phyloP scores from a whole-genome alignment of 2,113 vertebrate genomes.

The Erinaceus europaeus region DNA sequence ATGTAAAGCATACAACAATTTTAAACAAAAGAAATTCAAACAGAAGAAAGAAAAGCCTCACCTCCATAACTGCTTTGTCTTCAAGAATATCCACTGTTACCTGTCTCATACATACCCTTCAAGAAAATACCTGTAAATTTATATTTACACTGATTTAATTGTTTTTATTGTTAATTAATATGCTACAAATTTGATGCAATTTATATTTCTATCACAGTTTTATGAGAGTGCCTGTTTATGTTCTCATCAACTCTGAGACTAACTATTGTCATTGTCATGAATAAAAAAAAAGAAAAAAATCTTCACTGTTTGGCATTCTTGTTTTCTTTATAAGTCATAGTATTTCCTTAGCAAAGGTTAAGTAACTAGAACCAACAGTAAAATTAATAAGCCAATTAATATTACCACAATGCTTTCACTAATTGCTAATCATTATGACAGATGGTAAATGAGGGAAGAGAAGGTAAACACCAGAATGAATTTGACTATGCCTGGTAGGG shows the following conservation, averaged over 20 bases:
- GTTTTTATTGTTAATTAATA: neutral
- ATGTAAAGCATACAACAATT: too few species aligned
- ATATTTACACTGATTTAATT: neutral
- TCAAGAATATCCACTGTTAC: neutral
- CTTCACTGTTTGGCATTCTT: neutral
- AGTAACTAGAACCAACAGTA: neutral
- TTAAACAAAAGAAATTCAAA: neutral
- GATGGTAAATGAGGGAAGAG: neutral
- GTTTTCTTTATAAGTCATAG: neutral
- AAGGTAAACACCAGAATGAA: neutral
- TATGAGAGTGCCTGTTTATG: neutral
- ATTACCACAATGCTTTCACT: neutral
- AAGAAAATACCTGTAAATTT: neutral
- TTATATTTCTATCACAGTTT: neutral
- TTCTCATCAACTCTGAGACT: neutral
- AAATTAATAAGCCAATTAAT: neutral
- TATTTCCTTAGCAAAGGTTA: slow-evolving; percentile 15
- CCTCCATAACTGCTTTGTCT: neutral
- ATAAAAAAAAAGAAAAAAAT: neutral
- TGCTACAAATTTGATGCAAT: neutral
- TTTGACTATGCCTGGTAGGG: neutral
- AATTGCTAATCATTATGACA: neutral
- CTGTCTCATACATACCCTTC: neutral
- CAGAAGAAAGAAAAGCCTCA: neutral
- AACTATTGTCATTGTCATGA: neutral